Evolutionary conservation across 2,888 invertebrate genomes (phyloP), one percentile per base, ranked within the genome.

Genomic region (Diaprepes abbreviatus): DNA sequence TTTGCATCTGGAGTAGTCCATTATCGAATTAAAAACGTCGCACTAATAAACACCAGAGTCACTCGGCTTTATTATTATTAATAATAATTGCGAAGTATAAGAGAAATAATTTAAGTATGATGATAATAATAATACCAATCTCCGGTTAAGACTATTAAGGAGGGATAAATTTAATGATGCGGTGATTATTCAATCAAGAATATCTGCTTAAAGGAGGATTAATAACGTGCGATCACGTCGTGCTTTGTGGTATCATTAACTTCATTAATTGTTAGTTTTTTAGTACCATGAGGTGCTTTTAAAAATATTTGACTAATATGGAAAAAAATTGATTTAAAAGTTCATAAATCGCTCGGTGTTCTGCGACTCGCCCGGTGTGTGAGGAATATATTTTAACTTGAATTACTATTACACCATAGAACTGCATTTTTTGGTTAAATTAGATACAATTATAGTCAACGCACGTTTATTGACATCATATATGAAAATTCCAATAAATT

Each of bases 71-170:
- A 67, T 71, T 71, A 71, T 68, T 68, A 67, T 71, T 71, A 71
- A 71, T 71, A 67, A 71, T 71, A 71, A 71, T 71, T 71, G 71
- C 71, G 71, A 31, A 17, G 48, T 63, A 57, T 69, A 64, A 59
- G 69, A 69, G 69, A 69, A 69, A 69, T 69, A 69, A 64, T 69
- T 69, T 54, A 69, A 21, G 59, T 40, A 54, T 69, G 64, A 69
- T 64, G 64, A 58, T 69, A 69, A 69, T 69, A 69, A 69, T 69
- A 64, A 59, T 64, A 64, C 69, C 69, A 69, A 69, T 69, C 69
- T 69, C 69, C 69, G 64, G 64, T 59, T 58, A 50, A 50, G 28
- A 50, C 31, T 50, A 10, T 43, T 58, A 59, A 69, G 69, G 54
- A 64, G 69, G 69, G 69, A 64, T 69, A 59, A 50, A 59, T 64